Base-by-base conservation (phyloP, 2,888 invertebrate species). In the Philereme vetulata region DNA sequence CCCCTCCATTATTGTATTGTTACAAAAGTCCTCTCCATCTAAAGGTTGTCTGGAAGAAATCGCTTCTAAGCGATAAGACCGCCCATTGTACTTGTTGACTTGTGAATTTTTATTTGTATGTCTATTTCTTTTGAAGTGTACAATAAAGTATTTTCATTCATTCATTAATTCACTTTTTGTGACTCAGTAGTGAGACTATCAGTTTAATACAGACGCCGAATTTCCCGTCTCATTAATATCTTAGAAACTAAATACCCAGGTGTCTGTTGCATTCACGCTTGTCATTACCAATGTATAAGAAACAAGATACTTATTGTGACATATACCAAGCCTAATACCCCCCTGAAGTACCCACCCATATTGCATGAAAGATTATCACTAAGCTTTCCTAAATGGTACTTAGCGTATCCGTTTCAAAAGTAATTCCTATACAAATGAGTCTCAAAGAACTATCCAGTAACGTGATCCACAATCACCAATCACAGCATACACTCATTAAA, bases 371-470 rank as follows among this genome's bases (percentile, higher is more conserved):
- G 53, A 55, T 42, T 64, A 69, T 64, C 62, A 48, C 54, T 59
- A 56, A 55, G 60, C 56, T 60, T 53, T 53, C 56, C 61, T 67
- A 69, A 69, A 61, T 54, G 61, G 64, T 67, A 67, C 69, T 67
- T 66, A 66, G 61, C 58, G 55, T 70, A 70, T 67, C 70, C 66
- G 63, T 67, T 67, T 59, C 64, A 60, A 56, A 49, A 54, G 69
- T 67, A 56, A 66, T 67, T 67, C 59, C 65, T 65, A 65, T 62
- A 58, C 67, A 67, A 67, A 70, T 67, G 68, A 64, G 60, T 46
- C 60, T 63, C 57, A 61, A 67, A 56, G 67, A 62, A 63, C 66
- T 58, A 60, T 61, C 21, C 62, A 60, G 71, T 62, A 68, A 71
- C 45, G 62, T 55, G 66, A 67, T 65, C 65, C 61, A 50, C 58